A percentile compares a stretch with the other conserved stretches of the same genome.
These are phyloP conservation scores for Drosophila pachea DNA, from an alignment of 1,140 invertebrate genomes.

Conservation along the genomic window DNA sequence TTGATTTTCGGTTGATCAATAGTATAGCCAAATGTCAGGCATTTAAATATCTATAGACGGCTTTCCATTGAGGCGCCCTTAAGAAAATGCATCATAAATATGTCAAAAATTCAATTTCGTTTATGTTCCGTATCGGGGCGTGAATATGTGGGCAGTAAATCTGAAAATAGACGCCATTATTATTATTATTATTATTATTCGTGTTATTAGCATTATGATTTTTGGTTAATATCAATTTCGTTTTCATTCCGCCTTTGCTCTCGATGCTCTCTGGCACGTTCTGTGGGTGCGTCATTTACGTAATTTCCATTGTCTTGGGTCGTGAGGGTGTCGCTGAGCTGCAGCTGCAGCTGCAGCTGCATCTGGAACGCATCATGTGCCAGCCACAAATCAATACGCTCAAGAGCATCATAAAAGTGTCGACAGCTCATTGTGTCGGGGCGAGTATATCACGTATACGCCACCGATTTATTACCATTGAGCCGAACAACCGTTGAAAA, in stretches of 20 bases:
- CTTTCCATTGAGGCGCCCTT: not conserved
- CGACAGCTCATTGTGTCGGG: slow-evolving; percentile 7
- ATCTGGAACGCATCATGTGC: slow-evolving; percentile 35
- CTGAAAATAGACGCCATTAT: not conserved
- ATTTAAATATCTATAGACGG: not conserved
- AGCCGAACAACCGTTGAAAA: slow-evolving; percentile 13
- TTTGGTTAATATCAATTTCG: slow-evolving; percentile 26
- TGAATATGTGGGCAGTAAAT: slow-evolving; percentile 11
- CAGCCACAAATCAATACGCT: slow-evolving; percentile 32
- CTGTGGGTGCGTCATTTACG: slow-evolving; percentile 25
- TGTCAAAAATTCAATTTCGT: not conserved
- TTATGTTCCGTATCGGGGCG: not conserved
- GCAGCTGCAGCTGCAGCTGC: slow-evolving; percentile 3
- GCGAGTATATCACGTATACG: slow-evolving; percentile 39
- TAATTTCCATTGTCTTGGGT: slow-evolving; percentile 20
- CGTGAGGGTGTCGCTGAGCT: slow-evolving; percentile 10
- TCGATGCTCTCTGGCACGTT: slow-evolving; percentile 15
- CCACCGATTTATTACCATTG: slow-evolving; percentile 26
- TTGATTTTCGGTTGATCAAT: not conserved
- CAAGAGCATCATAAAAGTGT: slow-evolving; percentile 31
- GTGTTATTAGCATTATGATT: slow-evolving; percentile 8
- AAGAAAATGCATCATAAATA: not conserved
- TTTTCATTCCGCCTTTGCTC: slow-evolving; percentile 8
- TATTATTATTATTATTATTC: slow-evolving; percentile 9
- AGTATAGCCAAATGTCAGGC: not conserved